Conservation (phyloP, 2,888 invertebrate species). For the Melinaea menophilus region DNA sequence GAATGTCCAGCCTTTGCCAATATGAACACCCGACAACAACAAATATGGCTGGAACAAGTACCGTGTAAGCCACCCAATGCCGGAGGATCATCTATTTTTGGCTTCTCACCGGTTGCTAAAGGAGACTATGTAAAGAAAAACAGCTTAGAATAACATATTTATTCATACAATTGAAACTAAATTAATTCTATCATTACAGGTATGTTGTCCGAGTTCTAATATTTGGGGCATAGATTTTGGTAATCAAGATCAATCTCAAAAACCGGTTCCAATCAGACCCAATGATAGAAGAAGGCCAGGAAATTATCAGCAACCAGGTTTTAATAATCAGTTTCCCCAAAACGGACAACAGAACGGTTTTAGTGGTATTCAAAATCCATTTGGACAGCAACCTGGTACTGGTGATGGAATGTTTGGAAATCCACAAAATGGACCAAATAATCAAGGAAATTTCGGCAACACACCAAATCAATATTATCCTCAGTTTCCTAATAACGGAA, state of each 20-base stretch:
- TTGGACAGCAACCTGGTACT: neutral
- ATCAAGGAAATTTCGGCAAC: slow-evolving; percentile 11
- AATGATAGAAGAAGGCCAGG: slow-evolving; percentile 9
- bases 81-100: slow-evolving; percentile 31
- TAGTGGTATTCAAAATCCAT: neutral
- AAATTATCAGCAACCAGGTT: slow-evolving; percentile 12
- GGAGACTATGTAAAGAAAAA: slow-evolving; percentile 49
- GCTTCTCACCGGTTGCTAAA: slow-evolving; percentile 42
- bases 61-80: slow-evolving; percentile 40
- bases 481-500: neutral
- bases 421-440: slow-evolving; percentile 11
- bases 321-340: slow-evolving; percentile 19
- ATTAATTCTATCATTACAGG: slow-evolving; percentile 36
- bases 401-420: slow-evolving; percentile 13
- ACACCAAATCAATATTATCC: slow-evolving; percentile 4
- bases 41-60: slow-evolving; percentile 44
- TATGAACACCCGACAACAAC: slow-evolving; percentile 47
- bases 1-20: slow-evolving; percentile 46
- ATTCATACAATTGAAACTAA: neutral
- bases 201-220: slow-evolving; percentile 50
- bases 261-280: slow-evolving; percentile 12
- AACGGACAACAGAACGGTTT: slow-evolving; percentile 10
- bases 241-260: slow-evolving; percentile 12
- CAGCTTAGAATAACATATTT: neutral
- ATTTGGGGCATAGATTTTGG: slow-evolving; percentile 38